These are phyloP conservation scores for Caenorhabditis sp. DNA, from an alignment of 2,888 invertebrate species.

Conservation along the genomic window DNA sequence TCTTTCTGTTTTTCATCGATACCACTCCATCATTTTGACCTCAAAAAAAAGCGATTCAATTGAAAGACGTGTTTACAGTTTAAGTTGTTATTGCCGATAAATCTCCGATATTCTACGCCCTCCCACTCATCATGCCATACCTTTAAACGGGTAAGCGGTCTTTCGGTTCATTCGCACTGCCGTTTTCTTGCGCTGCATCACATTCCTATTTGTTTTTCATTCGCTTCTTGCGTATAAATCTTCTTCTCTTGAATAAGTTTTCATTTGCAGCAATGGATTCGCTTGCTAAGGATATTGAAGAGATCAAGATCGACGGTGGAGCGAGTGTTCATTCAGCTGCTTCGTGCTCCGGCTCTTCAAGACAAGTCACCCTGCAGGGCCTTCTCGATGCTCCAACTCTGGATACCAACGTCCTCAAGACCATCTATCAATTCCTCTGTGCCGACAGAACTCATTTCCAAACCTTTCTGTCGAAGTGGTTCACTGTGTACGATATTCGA, in stretches of 20 bases:
- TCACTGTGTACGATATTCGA: neutral
- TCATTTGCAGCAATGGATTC: too few species aligned
- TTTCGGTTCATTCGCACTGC: neutral
- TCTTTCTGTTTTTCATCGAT: neutral
- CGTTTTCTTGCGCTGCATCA: too few species aligned
- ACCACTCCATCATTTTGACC: neutral
- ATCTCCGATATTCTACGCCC: neutral
- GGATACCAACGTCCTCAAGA: neutral
- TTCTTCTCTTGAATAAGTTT: too few species aligned
- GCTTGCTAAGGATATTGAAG: too few species aligned
- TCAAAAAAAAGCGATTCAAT: neutral
- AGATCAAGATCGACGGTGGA: too few species aligned
- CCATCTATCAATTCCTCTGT: neutral
- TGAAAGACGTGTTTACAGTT: neutral
- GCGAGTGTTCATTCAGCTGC: too few species aligned
- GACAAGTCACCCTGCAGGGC: neutral
- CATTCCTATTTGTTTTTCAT: too few species aligned
- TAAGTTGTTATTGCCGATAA: neutral
- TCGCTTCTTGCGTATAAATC: too few species aligned
- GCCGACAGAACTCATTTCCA: neutral
- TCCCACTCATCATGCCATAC: neutral
- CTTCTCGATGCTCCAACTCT: neutral
- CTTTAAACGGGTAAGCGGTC: neutral
- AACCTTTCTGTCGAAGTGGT: neutral
- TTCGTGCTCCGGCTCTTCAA: too few species aligned